Evolutionary conservation across 2,797 vertebrate species (phyloP), one percentile per base, ranked within the genome.

Genomic region (Labeo calbasu): DNA sequence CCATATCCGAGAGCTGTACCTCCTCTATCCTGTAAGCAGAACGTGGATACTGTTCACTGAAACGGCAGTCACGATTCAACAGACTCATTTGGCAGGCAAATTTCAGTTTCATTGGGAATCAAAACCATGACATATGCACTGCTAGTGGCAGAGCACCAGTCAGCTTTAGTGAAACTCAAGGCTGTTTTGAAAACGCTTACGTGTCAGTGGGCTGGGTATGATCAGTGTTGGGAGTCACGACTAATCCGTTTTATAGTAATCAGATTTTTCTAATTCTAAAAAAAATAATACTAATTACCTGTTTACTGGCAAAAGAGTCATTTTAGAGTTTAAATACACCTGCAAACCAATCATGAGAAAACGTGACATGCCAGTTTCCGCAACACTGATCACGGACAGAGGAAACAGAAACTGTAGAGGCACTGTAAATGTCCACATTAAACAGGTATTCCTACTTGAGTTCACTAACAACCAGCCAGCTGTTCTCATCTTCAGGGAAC

Each of bases 401-500:
- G 40, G 50, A 43, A 50, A 61, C n/a, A 55, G 23, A 75, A 43
- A 71, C 17, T 32, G 73, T 36, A 66, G 6, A 72, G n/a, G 12
- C 15, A 77, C 40, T 43, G 14, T 76, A 96, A 53, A 53, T 5
- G 21, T 40, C 7, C 15, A 19, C 28, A 21, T 10, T 2, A 23
- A 57, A 36, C 51, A 51, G 25, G 23, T 21, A 32, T 32, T 50
- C 81, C 12, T 65, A 84, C 96, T 93, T 95, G 89, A 98, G 94
- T 1, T 93, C 94, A 88, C 96, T 97, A 83, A 91, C 92, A 73
- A 95, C 92, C 1, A 92, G 92, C 96, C 96, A 97, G 5, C 91
- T 92, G n/a, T 94, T 91, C 32, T 92, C 92, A 0, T 92, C 93
- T 0, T 94, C 90, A 14, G 91, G 95, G 71, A 96, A 61, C 71